Evolutionary conservation across 2,888 invertebrate species (phyloP).

Genomic region (Pyrgus malvae): DNA sequence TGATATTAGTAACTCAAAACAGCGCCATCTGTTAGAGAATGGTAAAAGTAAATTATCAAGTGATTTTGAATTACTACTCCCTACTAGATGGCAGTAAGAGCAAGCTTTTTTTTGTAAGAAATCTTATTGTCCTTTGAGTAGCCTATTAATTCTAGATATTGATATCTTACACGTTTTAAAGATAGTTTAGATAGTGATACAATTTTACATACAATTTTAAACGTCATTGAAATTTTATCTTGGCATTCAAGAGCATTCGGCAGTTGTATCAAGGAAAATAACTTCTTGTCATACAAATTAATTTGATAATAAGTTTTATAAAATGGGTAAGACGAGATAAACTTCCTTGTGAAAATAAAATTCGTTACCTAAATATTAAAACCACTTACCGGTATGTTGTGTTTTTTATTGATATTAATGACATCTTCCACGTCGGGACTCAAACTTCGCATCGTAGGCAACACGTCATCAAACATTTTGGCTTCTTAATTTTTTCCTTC

Average conservation of each 20-base stretch:
- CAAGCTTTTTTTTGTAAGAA: too few relatives aligned
- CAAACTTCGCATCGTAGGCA: conserved; percentile 77
- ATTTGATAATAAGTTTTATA: neutral
- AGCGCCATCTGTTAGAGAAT: conserved; percentile 40
- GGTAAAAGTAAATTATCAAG: conserved; percentile 27
- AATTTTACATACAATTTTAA: too few relatives aligned
- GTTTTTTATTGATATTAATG: conserved; percentile 50
- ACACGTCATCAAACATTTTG: conserved; percentile 67
- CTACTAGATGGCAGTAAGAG: conserved; percentile 32
- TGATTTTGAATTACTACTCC: neutral
- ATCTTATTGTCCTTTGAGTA: too few relatives aligned
- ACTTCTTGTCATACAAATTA: too few relatives aligned
- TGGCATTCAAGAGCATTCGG: too few relatives aligned
- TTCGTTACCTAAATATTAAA: neutral
- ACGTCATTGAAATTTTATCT: too few relatives aligned
- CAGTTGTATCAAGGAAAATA: too few relatives aligned
- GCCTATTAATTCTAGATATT: too few relatives aligned
- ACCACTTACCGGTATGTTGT: conserved; percentile 53
- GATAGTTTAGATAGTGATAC: too few relatives aligned
- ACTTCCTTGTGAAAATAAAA: too few relatives aligned
- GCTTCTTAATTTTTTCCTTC: neutral
- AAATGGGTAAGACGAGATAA: neutral
- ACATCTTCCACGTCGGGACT: conserved; percentile 74
- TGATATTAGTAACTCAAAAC: too few relatives aligned
- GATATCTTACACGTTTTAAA: too few relatives aligned